Conservation (phyloP, 2,797 vertebrate genomes). For the Malacoraja senta region DNA sequence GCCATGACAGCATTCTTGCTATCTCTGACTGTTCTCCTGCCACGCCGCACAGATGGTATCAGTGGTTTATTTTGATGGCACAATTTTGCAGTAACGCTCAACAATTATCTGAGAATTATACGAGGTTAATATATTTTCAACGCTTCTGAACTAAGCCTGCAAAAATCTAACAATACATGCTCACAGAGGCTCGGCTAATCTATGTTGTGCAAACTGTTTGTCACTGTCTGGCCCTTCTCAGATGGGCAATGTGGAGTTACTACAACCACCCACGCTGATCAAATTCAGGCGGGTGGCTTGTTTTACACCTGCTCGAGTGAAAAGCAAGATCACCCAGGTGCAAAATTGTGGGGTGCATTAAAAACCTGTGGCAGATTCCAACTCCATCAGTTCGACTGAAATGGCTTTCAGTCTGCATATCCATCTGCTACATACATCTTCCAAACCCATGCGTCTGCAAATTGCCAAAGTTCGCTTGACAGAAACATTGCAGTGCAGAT, state of each 20-base stretch:
- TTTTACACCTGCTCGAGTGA: background rate
- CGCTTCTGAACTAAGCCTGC: background rate
- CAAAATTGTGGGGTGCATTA: background rate
- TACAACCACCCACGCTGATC: background rate
- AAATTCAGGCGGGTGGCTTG: background rate
- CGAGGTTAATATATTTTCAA: background rate
- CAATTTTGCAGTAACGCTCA: background rate
- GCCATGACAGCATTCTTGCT: background rate
- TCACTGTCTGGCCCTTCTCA: background rate
- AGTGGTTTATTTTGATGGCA: background rate
- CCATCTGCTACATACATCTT: background rate
- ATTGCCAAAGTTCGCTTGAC: background rate
- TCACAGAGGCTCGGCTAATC: background rate
- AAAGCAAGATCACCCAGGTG: background rate
- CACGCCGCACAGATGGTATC: slow-evolving; percentile 1
- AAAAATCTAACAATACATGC: background rate
- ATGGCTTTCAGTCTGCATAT: background rate
- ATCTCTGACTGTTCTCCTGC: background rate
- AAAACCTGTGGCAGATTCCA: background rate
- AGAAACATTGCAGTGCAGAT: background rate
- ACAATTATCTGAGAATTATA: background rate
- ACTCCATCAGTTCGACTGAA: background rate
- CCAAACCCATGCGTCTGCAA: background rate
- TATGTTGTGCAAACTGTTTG: background rate
- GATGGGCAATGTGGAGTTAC: background rate